A percentile compares a stretch with the other conserved stretches of the same genome.
Conservation (phyloP, 2,888 invertebrate genomes). For the Vesta saturnalis region DNA sequence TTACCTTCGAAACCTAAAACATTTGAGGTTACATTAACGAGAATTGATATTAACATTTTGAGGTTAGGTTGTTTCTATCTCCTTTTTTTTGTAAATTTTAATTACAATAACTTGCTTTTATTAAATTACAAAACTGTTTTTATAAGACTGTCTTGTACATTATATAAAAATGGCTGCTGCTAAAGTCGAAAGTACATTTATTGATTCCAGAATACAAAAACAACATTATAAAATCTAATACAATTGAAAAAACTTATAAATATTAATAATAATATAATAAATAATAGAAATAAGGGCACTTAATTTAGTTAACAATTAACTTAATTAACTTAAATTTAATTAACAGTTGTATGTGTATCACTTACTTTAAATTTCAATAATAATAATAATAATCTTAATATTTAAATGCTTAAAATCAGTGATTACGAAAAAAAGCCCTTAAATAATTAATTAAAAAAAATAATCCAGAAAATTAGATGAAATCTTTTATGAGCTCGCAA, state of each 20-base stretch:
- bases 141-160: no score
- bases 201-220: slow-evolving; percentile 31
- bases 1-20: no score
- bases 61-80: no score
- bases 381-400: slow-evolving; percentile 16
- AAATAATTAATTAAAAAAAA: slow-evolving; percentile 25
- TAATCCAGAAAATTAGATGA: slow-evolving; percentile 11
- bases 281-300: slow-evolving; percentile 34
- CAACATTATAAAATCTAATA: slow-evolving; percentile 24
- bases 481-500: slow-evolving; percentile 25
- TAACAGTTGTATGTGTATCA: slow-evolving; percentile 60
- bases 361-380: slow-evolving; percentile 42
- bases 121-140: no score
- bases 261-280: slow-evolving; percentile 8
- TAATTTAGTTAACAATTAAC: slow-evolving; percentile 39
- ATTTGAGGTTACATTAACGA: no score
- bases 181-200: slow-evolving; percentile 20
- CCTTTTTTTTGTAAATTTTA: no score
- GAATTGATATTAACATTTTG: no score
- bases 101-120: no score
- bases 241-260: slow-evolving; percentile 27
- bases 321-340: slow-evolving; percentile 19
- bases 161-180: no score
- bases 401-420: slow-evolving; percentile 6
- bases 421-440: slow-evolving; percentile 15